Percentiles rank a stretch among this genome's conserved stretches.
These are phyloP conservation scores for Macrostomum cliftonense DNA, from an alignment of 2,888 invertebrate species.

Conservation along the genomic window DNA sequence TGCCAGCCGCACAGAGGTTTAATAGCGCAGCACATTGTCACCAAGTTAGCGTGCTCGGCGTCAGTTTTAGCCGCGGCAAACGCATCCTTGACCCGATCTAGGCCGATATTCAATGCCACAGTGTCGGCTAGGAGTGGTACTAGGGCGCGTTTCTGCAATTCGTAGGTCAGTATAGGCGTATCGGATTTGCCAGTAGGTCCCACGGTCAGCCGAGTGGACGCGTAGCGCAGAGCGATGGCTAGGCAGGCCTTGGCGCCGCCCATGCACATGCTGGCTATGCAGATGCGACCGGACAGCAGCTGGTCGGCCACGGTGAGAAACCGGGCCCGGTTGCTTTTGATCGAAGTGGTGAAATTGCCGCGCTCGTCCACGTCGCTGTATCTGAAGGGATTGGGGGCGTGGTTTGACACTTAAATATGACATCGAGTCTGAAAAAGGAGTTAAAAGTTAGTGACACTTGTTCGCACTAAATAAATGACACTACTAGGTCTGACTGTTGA, in stretches of 20 bases:
- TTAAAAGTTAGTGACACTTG: no score
- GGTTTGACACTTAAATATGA: no score
- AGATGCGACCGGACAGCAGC: constrained; percentile 18
- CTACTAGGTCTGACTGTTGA: no score
- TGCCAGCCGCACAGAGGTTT: constrained; percentile 18
- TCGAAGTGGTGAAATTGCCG: constrained; percentile 16
- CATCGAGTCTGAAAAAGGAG: no score
- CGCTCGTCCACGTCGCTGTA: constrained; percentile 15
- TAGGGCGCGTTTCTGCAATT: constrained; percentile 18
- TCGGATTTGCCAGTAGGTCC: constrained; percentile 17
- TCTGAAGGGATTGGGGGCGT: no score
- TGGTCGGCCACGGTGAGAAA: constrained; percentile 20
- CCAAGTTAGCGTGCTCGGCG: constrained; percentile 16
- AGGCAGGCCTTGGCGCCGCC: constrained; percentile 15
- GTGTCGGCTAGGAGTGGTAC: constrained; percentile 17
- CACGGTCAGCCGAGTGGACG: constrained; percentile 18
- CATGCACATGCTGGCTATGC: constrained; percentile 17
- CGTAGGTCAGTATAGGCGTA: constrained; percentile 17
- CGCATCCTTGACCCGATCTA: constrained; percentile 16
- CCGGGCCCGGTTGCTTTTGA: constrained; percentile 14
- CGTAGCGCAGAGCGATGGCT: constrained; percentile 16
- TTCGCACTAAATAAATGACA: no score
- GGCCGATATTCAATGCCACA: constrained; percentile 18
- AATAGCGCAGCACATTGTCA: constrained; percentile 20
- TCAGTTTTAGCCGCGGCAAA: constrained; percentile 10